Evolutionary conservation across 2,797 vertebrate genomes (phyloP).

Genomic region (Petrocephalus schoutedeni): DNA sequence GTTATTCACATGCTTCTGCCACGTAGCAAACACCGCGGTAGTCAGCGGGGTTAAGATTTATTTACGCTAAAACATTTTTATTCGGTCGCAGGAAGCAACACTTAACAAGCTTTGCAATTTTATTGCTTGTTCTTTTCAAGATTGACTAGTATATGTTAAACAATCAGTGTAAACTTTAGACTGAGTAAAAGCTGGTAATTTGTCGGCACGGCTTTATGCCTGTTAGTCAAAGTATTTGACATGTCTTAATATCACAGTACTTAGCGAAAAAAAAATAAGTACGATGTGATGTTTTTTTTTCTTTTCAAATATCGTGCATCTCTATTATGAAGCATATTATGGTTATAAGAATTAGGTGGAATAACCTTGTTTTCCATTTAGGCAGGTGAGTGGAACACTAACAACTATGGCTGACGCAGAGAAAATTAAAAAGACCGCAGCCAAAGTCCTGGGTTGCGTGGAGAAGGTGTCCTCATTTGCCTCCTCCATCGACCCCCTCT

Average conservation of each 20-base stretch:
- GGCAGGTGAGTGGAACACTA: not conserved
- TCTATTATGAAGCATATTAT: not conserved
- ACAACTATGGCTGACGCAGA: constrained; percentile 57
- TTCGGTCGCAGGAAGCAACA: not conserved
- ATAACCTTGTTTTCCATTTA: not conserved
- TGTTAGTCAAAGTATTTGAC: not conserved
- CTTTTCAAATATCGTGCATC: not conserved
- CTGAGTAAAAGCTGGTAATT: not conserved
- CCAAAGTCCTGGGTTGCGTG: constrained; percentile 21
- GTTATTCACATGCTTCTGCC: not conserved
- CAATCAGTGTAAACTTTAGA: not conserved
- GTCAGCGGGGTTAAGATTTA: not conserved
- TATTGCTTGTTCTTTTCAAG: not conserved
- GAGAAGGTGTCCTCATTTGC: constrained; percentile 39
- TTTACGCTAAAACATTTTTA: not conserved
- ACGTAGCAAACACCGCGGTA: not conserved
- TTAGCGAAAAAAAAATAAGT: not conserved
- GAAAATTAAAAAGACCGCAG: constrained; percentile 54
- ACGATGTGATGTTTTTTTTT: not conserved
- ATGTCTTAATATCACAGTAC: not conserved
- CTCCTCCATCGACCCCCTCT: constrained; percentile 67
- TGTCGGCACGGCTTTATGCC: not conserved
- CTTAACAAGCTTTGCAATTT: not conserved
- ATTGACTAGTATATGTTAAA: not conserved
- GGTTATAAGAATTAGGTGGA: not conserved